These are phyloP conservation scores for Canis aureus DNA, from an alignment of 2,113 vertebrate species.

Conservation along the genomic window DNA sequence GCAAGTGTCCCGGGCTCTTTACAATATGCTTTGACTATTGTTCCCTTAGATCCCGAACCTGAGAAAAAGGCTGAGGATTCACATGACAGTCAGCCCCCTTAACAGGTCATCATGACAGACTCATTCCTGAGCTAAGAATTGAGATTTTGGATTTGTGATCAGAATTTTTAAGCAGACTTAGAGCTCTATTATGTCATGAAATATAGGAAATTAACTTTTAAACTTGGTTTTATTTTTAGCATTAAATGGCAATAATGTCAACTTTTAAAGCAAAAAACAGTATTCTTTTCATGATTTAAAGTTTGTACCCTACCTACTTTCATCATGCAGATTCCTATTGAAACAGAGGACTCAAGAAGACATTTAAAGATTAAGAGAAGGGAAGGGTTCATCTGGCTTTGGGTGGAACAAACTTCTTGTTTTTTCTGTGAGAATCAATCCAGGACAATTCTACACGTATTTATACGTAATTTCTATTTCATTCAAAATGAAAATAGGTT, in stretches of 20 bases:
- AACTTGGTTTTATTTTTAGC: constrained; percentile 82
- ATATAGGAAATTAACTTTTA: constrained; percentile 83
- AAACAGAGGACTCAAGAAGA: not conserved
- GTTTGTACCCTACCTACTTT: constrained; percentile 75
- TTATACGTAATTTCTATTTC: constrained; percentile 62
- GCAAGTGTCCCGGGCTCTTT: not conserved
- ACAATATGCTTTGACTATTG: fast-evolving
- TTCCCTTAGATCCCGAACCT: not conserved
- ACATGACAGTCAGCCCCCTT: constrained; percentile 83
- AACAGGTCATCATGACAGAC: constrained; percentile 78
- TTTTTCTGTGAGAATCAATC: not conserved
- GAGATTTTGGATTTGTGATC: constrained; percentile 84
- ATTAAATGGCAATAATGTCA: not conserved
- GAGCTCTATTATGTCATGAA: constrained; percentile 84
- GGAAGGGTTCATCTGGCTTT: not conserved
- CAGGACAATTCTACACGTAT: constrained; percentile 28
- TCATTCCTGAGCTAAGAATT: constrained; percentile 79
- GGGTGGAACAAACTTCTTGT: not conserved
- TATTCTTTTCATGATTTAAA: constrained; percentile 76
- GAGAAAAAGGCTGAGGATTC: not conserved
- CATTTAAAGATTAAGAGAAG: not conserved
- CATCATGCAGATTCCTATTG: not conserved
- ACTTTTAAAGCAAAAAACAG: not conserved
- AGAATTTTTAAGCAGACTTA: constrained; percentile 85
- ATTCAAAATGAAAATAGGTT: constrained; percentile 57